phyloP scores from a whole-genome alignment of 2,888 invertebrate species.

The Temnothorax ravouxi region DNA sequence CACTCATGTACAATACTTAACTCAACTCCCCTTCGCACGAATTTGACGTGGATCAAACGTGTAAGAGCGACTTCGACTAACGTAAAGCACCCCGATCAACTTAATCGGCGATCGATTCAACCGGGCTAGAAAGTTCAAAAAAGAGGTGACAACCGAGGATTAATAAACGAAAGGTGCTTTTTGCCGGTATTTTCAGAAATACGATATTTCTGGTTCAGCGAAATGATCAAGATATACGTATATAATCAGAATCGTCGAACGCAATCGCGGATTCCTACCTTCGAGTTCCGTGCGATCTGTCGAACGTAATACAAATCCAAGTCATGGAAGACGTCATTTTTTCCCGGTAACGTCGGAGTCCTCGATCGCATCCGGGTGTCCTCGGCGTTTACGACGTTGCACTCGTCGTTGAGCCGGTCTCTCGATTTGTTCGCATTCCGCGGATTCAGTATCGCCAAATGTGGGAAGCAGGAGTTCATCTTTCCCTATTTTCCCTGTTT shows the following conservation, averaged over 20 bases:
- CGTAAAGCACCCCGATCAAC: not conserved
- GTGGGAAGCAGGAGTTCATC: slow-evolving; percentile 88
- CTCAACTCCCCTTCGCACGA: not conserved
- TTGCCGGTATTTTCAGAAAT: not conserved
- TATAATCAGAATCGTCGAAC: not conserved
- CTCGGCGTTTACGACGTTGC: slow-evolving; percentile 59
- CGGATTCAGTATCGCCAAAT: slow-evolving; percentile 86
- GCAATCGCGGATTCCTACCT: slow-evolving; percentile 83
- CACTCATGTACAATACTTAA: slow-evolving; percentile 12
- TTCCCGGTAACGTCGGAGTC: slow-evolving; percentile 74
- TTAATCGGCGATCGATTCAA: slow-evolving; percentile 4
- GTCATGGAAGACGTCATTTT: slow-evolving; percentile 87
- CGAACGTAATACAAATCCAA: slow-evolving; percentile 88
- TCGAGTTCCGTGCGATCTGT: slow-evolving; percentile 88
- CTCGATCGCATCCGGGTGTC: slow-evolving; percentile 65
- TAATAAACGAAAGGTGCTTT: not conserved
- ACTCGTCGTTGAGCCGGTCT: slow-evolving; percentile 81
- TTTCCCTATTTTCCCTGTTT: slow-evolving; percentile 39
- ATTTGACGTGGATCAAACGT: slow-evolving; percentile 25
- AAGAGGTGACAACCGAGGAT: too few relatives aligned
- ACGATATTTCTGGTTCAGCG: not conserved
- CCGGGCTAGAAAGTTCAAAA: not conserved
- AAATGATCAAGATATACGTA: not conserved
- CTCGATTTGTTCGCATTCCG: slow-evolving; percentile 82
- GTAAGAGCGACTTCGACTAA: not conserved